These are phyloP conservation scores for Xenops minutus DNA, from an alignment of 2,797 vertebrate genomes.

Conservation along the genomic window DNA sequence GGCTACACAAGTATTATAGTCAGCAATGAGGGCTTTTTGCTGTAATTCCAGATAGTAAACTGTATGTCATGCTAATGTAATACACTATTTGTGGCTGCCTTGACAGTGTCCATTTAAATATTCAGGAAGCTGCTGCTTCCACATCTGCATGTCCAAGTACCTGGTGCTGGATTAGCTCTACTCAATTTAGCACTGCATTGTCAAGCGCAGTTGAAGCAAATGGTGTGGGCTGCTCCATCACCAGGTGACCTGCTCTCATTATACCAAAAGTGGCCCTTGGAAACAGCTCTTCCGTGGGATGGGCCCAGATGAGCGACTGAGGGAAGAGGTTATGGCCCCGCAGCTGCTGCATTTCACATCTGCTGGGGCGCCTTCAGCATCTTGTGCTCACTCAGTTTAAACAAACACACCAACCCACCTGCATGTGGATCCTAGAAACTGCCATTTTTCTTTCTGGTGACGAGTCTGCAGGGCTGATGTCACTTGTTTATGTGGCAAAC, in stretches of 20 bases:
- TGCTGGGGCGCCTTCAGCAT: not conserved
- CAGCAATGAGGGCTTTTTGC: not conserved
- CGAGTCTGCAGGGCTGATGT: not conserved
- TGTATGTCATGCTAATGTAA: not conserved
- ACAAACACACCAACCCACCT: not conserved
- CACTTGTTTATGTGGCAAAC: slow-evolving; percentile 10
- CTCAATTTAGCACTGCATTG: slow-evolving; percentile 14
- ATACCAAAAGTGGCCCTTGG: not conserved
- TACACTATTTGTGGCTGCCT: slow-evolving; percentile 14
- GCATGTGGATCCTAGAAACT: not conserved
- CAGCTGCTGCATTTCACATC: not conserved
- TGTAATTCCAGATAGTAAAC: slow-evolving; percentile 33
- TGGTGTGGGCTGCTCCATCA: not conserved
- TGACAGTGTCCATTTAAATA: slow-evolving; percentile 25
- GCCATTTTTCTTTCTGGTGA: not conserved
- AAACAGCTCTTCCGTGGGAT: not conserved
- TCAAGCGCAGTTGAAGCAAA: slow-evolving; percentile 8
- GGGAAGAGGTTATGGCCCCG: not conserved
- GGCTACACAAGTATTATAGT: not conserved
- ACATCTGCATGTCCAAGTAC: not conserved
- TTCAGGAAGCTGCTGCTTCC: slow-evolving; percentile 12
- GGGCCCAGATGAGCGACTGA: not conserved
- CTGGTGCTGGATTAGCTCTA: not conserved
- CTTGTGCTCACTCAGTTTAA: not conserved
- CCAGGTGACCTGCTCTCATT: not conserved